Percentiles rank a stretch among this genome's conserved stretches.
phyloP scores from a whole-genome alignment of 2,888 invertebrate species.

The Homarus gammarus region DNA sequence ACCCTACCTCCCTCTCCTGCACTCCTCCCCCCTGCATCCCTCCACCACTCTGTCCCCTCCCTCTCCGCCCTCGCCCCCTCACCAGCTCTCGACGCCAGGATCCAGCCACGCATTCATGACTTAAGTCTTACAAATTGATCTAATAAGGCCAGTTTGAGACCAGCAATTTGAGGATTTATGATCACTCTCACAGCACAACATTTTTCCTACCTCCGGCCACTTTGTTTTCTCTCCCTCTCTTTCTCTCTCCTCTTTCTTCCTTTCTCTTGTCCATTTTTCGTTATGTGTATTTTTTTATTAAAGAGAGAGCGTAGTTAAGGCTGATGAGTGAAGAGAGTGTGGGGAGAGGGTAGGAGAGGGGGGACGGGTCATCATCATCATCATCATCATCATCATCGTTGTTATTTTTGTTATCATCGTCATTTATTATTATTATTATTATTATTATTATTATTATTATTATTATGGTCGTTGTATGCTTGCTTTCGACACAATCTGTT shows the following conservation, averaged over 20 bases:
- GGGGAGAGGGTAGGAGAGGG: too few relatives aligned
- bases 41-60: constrained; percentile 18
- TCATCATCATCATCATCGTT: too few relatives aligned
- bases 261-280: not conserved
- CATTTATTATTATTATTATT: too few relatives aligned
- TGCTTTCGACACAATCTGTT: too few relatives aligned
- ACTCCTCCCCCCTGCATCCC: not conserved
- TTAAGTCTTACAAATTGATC: constrained; percentile 5
- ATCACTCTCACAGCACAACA: not conserved
- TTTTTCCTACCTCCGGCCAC: not conserved
- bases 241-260: not conserved
- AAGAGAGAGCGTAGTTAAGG: too few relatives aligned
- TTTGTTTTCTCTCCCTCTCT: constrained; percentile 7
- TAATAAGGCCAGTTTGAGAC: constrained; percentile 7
- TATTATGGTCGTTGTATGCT: too few relatives aligned
- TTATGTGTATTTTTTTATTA: too few relatives aligned
- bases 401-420: not conserved
- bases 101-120: constrained; percentile 1
- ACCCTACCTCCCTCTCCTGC: not conserved
- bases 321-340: too few relatives aligned
- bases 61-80: constrained; percentile 15
- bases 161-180: constrained; percentile 5
- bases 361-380: too few relatives aligned
- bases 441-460: too few relatives aligned
- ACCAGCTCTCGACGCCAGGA: not conserved